Evolutionary conservation across 1,140 invertebrate genomes (phyloP).

Genomic region (Papilio polytes): DNA sequence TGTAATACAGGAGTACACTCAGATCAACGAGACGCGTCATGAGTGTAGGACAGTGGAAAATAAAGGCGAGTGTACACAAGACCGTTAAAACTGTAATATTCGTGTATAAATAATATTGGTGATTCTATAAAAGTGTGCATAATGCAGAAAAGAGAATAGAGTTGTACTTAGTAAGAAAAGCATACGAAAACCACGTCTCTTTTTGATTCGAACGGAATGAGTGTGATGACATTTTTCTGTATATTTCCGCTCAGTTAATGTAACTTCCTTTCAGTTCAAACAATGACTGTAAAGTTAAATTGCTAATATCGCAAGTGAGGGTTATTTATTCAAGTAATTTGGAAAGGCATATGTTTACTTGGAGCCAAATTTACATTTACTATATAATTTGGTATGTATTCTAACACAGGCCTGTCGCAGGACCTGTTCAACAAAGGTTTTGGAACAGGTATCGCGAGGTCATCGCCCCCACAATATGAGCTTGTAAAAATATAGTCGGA

Average conservation of each 20-base stretch:
- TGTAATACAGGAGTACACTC: too few species aligned
- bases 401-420: neutral
- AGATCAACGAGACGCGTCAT: too few species aligned
- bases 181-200: too few species aligned
- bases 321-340: neutral
- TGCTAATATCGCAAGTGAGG: neutral
- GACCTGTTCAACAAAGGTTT: constrained; percentile 21
- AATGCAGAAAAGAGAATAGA: too few species aligned
- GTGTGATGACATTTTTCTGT: too few species aligned
- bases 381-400: neutral
- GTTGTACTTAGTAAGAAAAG: too few species aligned
- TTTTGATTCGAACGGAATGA: too few species aligned
- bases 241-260: neutral
- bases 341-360: neutral
- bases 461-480: neutral
- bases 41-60: too few species aligned
- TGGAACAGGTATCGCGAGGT: constrained; percentile 11
- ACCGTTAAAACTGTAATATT: too few species aligned
- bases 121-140: too few species aligned
- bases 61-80: too few species aligned
- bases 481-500: neutral
- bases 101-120: too few species aligned
- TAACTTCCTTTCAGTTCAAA: neutral
- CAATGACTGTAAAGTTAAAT: neutral
- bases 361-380: neutral